A percentile compares a stretch with the other conserved stretches of the same genome.
Conservation (phyloP, 2,113 vertebrate genomes). For the Chloroceryle aenea region DNA sequence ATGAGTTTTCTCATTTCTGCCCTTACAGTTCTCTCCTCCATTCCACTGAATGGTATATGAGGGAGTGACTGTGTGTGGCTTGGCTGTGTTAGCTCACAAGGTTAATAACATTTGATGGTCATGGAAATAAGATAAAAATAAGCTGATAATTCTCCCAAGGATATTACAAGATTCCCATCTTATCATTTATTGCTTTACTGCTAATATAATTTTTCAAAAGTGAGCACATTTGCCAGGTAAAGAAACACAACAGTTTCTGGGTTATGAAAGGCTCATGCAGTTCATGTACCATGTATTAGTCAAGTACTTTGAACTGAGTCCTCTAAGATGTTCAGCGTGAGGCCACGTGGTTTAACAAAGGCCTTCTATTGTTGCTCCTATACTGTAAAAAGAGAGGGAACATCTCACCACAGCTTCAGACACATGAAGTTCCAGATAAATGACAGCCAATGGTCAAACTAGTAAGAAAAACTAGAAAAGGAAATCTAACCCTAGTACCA, state of each 20-base stretch:
- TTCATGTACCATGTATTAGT: not conserved
- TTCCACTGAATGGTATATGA: rapidly evolving
- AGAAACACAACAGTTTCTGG: not conserved
- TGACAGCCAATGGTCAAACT: rapidly evolving
- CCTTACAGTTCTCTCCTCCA: not conserved
- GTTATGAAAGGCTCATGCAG: not conserved
- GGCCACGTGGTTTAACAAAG: not conserved
- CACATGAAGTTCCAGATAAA: not conserved
- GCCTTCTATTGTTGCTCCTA: rapidly evolving
- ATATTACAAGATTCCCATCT: not conserved
- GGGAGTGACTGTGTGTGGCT: rapidly evolving
- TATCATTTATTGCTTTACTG: not conserved
- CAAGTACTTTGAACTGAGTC: not conserved
- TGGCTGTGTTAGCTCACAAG: not conserved
- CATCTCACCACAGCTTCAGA: not conserved
- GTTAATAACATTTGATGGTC: not conserved
- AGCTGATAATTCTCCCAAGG: not conserved
- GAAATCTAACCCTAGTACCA: not conserved
- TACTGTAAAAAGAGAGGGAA: not conserved
- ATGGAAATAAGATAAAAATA: not conserved
- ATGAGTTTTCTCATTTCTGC: not conserved
- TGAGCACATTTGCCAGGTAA: not conserved
- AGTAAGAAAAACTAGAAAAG: not conserved
- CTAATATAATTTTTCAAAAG: not conserved
- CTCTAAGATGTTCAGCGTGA: not conserved